These are phyloP conservation scores for Gracilinanus agilis DNA, from an alignment of 2,113 vertebrate species.

Conservation along the genomic window DNA sequence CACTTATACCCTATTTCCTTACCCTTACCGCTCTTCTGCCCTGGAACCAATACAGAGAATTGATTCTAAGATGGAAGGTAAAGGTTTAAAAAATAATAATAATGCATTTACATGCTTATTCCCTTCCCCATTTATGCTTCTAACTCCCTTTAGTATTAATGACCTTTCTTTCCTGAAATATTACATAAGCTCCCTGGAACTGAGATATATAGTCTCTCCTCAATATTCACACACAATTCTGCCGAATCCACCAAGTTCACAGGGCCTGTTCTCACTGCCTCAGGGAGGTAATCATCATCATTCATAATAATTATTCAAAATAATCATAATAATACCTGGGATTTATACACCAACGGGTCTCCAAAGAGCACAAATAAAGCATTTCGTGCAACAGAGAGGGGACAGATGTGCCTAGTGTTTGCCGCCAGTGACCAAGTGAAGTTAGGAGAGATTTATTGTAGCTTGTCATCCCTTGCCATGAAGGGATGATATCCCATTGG, in stretches of 20 bases:
- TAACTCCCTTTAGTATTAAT: constrained; percentile 50
- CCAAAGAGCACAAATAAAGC: constrained; percentile 71
- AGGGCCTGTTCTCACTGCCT: constrained; percentile 17
- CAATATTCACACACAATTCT: not conserved
- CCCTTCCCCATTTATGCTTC: not conserved
- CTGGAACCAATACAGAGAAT: too few species aligned
- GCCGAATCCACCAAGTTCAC: constrained; percentile 18
- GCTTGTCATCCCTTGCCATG: not conserved
- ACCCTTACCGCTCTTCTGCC: too few species aligned
- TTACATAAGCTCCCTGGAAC: constrained; percentile 42
- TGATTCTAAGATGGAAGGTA: too few species aligned
- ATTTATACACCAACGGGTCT: constrained; percentile 56
- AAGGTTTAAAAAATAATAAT: not conserved
- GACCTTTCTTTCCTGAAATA: constrained; percentile 67
- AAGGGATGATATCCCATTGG: not conserved
- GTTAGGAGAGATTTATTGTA: constrained; percentile 49
- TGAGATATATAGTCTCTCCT: constrained; percentile 40
- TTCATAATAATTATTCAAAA: constrained; percentile 72
- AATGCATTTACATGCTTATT: not conserved
- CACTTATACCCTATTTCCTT: too few species aligned
- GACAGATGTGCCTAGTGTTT: constrained; percentile 25
- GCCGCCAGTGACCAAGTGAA: not conserved
- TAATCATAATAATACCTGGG: constrained; percentile 67
- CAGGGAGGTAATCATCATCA: constrained; percentile 70
- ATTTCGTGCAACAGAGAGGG: constrained; percentile 54